Evolutionary conservation across 2,888 invertebrate genomes (phyloP).

Genomic region (Brachypalpus laphriformis): DNA sequence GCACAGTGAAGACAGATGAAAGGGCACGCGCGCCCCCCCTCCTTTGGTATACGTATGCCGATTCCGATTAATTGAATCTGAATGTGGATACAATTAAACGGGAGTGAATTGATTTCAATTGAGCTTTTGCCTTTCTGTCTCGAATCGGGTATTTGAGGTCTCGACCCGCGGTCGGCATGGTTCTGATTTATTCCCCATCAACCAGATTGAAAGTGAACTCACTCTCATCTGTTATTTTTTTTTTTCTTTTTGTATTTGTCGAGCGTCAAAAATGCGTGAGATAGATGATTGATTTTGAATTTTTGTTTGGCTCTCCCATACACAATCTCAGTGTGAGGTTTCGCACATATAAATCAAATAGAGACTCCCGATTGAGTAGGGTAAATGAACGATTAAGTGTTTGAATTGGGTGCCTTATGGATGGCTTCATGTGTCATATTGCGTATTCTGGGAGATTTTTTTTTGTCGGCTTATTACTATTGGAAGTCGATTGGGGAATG

Average conservation of each 20-base stretch:
- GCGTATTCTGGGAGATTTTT: constrained; percentile 16
- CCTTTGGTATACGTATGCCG: constrained; percentile 22
- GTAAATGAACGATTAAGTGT: constrained; percentile 54
- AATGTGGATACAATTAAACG: constrained; percentile 52
- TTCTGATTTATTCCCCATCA: constrained; percentile 59
- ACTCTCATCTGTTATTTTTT: constrained; percentile 25
- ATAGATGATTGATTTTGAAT: constrained; percentile 25
- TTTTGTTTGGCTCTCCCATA: not conserved
- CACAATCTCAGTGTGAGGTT: not conserved
- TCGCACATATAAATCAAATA: constrained; percentile 6
- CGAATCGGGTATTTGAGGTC: constrained; percentile 11
- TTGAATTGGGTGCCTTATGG: constrained; percentile 38
- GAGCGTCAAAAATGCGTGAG: constrained; percentile 23
- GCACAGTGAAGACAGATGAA: constrained; percentile 22
- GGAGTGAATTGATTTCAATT: constrained; percentile 63
- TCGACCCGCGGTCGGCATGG: not conserved
- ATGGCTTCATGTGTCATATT: constrained; percentile 33
- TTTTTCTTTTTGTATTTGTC: too few relatives aligned
- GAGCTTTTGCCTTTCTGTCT: constrained; percentile 48
- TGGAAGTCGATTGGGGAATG: constrained; percentile 27
- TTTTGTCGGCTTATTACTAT: constrained; percentile 4
- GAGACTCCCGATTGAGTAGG: constrained; percentile 3
- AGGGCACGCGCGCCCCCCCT: constrained; percentile 1
- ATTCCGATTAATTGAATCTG: constrained; percentile 64
- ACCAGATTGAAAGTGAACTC: constrained; percentile 45